Base-by-base conservation (phyloP, 2,113 vertebrate genomes). In the Lates calcarifer region DNA sequence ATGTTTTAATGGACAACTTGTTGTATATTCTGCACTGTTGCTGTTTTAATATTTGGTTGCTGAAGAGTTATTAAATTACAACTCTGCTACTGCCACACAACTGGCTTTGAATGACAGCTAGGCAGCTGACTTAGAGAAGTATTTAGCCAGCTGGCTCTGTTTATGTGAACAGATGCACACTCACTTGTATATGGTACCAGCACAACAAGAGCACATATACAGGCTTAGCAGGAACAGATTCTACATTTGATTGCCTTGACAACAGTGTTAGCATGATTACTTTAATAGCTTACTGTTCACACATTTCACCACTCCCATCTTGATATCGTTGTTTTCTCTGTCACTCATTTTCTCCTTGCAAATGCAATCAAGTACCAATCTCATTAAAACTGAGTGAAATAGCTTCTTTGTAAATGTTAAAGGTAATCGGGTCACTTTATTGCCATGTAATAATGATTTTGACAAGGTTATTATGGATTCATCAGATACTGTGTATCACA, bases 1-100 rank as follows among this genome's bases (percentile, higher is more conserved):
- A 72, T 86, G 11, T 60, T 84, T 84, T 77, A 87, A 87, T 85
- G 72, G 68, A 83, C 85, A 83, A 64, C 60, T 86, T 65, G 56
- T 67, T 82, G 60, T 82, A 62, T 71, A 63, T 83, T 72, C 69
- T 77, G 43, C 37, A 3, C 47, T 31, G 18, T 35, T 77, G 45
- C n/a, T 63, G 12, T 71, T 78, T 76, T 62, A 74, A 77, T 82
- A 68, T 86, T 60, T 84, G 4, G 26, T 74, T 62, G 66, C 69
- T 55, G 35, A 67, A 69, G 33, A 87, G 55, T 86, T 81, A 63
- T 79, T 90, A 43, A 79, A 82, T 88, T 70, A 83, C 24, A 83
- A 47, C 74, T 69, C 43, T 14, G 26, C 24, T 43, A 35, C 58
- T 76, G 53, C 39, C 62, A 20, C 49, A 80, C 51, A 79, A 53